phyloP scores from a whole-genome alignment of 2,888 invertebrate species.

The Amblyjoppa proteus region DNA sequence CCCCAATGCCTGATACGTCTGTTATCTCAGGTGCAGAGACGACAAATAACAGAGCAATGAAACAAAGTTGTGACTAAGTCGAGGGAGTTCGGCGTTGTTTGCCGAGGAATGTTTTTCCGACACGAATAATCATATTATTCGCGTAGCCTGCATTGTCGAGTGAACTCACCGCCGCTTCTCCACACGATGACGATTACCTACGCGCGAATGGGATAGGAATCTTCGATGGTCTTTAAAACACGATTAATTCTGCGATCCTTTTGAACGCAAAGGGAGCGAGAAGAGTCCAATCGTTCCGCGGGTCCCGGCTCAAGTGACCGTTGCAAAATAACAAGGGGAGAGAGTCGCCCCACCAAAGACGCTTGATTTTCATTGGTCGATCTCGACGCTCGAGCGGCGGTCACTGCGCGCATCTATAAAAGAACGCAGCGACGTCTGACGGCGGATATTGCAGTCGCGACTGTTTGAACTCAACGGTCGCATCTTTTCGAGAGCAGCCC shows the following conservation, averaged over 20 bases:
- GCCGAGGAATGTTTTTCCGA: background rate
- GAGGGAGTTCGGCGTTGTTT: background rate
- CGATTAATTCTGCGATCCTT: constrained; percentile 20
- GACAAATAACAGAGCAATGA: background rate
- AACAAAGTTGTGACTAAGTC: background rate
- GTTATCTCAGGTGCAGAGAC: background rate
- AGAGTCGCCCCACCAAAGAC: background rate
- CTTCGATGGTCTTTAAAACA: background rate
- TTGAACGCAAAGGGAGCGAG: constrained; percentile 1
- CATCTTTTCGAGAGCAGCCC: constrained; percentile 1
- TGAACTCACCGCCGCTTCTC: background rate
- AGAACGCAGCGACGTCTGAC: constrained; percentile 38
- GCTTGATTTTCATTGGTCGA: constrained; percentile 25
- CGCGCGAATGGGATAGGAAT: background rate
- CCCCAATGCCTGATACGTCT: background rate
- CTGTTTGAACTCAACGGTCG: constrained; percentile 62
- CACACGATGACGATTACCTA: background rate
- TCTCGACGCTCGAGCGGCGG: background rate
- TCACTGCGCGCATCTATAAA: background rate
- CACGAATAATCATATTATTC: background rate
- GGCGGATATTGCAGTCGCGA: constrained; percentile 26
- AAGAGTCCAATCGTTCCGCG: constrained; percentile 9
- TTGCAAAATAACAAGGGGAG: background rate
- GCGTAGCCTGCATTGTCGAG: background rate
- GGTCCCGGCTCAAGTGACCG: background rate